phyloP scores from a whole-genome alignment of 53 echinoderm and acorn worm genomes.

The Paelopatides confundens region DNA sequence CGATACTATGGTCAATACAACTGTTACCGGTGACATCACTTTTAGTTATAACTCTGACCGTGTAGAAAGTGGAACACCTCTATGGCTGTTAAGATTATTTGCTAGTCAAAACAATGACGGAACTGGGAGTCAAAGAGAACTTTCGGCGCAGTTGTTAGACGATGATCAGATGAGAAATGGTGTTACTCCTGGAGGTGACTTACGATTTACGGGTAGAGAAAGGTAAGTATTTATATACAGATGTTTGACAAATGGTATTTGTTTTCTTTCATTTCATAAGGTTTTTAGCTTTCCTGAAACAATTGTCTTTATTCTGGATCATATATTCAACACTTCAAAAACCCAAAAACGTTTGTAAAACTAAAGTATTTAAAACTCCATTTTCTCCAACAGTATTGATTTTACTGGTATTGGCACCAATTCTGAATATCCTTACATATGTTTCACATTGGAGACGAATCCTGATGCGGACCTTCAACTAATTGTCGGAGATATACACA shows the following conservation, averaged over 20 bases:
- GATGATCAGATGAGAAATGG: background rate
- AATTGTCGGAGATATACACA: background rate
- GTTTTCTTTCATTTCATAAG: too few species aligned
- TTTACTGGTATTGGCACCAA: background rate
- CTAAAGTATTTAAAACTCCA: too few species aligned
- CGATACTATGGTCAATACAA: background rate
- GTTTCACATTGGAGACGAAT: background rate
- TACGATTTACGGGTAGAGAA: background rate
- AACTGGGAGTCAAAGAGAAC: background rate
- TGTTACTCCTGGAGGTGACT: background rate
- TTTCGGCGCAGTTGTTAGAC: background rate
- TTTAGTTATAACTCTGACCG: background rate
- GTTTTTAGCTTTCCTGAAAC: too few species aligned
- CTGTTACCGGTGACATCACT: background rate
- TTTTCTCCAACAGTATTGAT: background rate
- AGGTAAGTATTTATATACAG: too few species aligned
- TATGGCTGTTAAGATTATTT: background rate
- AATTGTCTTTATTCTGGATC: too few species aligned
- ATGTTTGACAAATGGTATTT: too few species aligned
- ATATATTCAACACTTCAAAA: too few species aligned
- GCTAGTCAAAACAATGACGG: background rate
- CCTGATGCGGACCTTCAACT: constrained; percentile 10
- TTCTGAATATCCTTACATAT: constrained; percentile 1
- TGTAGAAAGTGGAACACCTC: background rate
- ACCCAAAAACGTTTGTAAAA: too few species aligned